Percentiles rank a stretch among this genome's conserved stretches.
phyloP scores from a whole-genome alignment of 2,888 invertebrate species.

The Spilarctia lutea region DNA sequence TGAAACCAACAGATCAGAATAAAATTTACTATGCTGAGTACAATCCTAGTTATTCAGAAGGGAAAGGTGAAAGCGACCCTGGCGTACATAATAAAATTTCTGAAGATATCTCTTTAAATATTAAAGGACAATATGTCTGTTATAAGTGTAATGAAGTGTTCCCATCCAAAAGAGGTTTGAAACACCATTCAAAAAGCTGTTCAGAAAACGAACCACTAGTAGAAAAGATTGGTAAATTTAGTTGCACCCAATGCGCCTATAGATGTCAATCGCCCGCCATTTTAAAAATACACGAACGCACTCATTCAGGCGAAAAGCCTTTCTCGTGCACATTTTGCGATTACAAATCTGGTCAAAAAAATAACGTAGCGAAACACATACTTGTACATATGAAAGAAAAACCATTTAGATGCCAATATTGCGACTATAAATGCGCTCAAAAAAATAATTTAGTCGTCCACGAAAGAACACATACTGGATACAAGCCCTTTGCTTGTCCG shows the following conservation, averaged over 20 bases:
- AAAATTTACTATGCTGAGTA: slow-evolving; percentile 66
- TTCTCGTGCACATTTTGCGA: slow-evolving; percentile 82
- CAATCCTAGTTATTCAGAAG: slow-evolving; percentile 50
- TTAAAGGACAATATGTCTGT: slow-evolving; percentile 77
- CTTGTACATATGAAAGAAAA: slow-evolving; percentile 84
- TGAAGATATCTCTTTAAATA: slow-evolving; percentile 70
- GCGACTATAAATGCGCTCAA: slow-evolving; percentile 83
- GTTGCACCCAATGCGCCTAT: slow-evolving; percentile 78
- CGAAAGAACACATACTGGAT: slow-evolving; percentile 83
- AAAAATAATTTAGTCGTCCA: slow-evolving; percentile 84
- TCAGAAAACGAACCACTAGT: slow-evolving; percentile 47
- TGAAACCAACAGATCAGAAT: slow-evolving; percentile 74
- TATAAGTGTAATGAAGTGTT: slow-evolving; percentile 77
- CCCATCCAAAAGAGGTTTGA: slow-evolving; percentile 74
- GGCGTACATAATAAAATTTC: slow-evolving; percentile 59
- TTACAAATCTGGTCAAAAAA: slow-evolving; percentile 84
- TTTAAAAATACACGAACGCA: slow-evolving; percentile 82
- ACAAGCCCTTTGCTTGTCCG: slow-evolving; percentile 82
- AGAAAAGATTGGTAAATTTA: slow-evolving; percentile 76
- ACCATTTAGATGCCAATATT: slow-evolving; percentile 81
- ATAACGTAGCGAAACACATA: slow-evolving; percentile 84
- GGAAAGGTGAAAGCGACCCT: slow-evolving; percentile 58
- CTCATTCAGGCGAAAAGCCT: slow-evolving; percentile 82
- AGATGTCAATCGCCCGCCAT: slow-evolving; percentile 84
- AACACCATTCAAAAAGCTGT: slow-evolving; percentile 75